These are phyloP conservation scores for Drosophila ananassae DNA, from an alignment of 1,140 invertebrate species.

Conservation along the genomic window DNA sequence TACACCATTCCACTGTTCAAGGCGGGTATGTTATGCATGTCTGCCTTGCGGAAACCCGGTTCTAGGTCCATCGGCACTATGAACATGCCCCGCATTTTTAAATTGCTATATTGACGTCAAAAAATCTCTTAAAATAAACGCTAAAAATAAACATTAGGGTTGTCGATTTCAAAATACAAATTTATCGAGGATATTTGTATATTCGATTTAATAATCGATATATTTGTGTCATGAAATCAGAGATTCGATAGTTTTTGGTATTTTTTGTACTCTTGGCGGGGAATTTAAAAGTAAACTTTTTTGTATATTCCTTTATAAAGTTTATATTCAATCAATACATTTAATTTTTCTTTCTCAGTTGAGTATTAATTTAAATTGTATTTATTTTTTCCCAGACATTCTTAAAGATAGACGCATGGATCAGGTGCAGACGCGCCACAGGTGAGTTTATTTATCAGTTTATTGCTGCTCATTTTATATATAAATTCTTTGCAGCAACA, in stretches of 20 bases:
- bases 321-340: not conserved
- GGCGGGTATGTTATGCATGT: constrained; percentile 63
- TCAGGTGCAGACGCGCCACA: constrained; percentile 80
- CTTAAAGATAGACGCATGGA: constrained; percentile 81
- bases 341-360: too few species aligned
- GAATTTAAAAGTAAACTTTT: too few species aligned
- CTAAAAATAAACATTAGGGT: constrained; percentile 7
- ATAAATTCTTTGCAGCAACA: constrained; percentile 85
- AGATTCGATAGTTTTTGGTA: too few species aligned
- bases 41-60: constrained; percentile 70
- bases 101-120: not conserved
- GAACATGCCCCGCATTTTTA: constrained; percentile 60
- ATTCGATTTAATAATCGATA: too few species aligned
- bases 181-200: too few species aligned
- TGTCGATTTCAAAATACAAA: too few species aligned
- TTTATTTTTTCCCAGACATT: constrained; percentile 62
- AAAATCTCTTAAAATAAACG: not conserved
- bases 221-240: too few species aligned
- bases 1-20: constrained; percentile 67
- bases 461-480: not conserved
- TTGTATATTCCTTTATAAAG: not conserved
- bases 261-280: too few species aligned
- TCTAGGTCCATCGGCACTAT: constrained; percentile 78
- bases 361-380: not conserved
- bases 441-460: constrained; percentile 61